Percentiles rank a stretch among this genome's conserved stretches.
phyloP scores from a whole-genome alignment of 2,113 vertebrate genomes.

The Muntiacus reevesi region DNA sequence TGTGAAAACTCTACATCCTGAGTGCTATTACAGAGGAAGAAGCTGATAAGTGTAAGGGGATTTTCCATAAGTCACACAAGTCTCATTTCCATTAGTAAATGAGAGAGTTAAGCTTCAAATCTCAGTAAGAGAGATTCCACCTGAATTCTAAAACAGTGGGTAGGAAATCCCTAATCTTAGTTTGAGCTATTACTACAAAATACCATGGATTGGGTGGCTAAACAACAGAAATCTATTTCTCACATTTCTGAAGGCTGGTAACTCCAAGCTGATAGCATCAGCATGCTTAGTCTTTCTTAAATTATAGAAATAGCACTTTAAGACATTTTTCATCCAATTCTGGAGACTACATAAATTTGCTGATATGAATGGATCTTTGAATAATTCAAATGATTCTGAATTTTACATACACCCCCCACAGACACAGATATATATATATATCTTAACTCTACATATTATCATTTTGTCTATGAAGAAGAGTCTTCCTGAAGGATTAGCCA shows the following conservation, averaged over 20 bases:
- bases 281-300: neutral
- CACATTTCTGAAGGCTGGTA: neutral
- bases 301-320: neutral
- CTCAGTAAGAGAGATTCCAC: neutral
- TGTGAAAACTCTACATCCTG: neutral
- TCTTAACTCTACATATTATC: slow-evolving; percentile 49
- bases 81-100: neutral
- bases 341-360: neutral
- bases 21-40: neutral
- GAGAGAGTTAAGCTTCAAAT: neutral
- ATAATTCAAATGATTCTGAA: neutral
- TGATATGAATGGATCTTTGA: neutral
- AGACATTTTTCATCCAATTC: neutral
- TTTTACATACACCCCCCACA: neutral
- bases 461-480: slow-evolving; percentile 37
- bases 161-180: neutral
- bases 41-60: neutral
- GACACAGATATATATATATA: neutral
- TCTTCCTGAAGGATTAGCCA: slow-evolving; percentile 53
- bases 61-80: neutral
- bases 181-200: neutral
- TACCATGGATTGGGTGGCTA: too few species aligned
- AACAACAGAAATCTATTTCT: neutral
- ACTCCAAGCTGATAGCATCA: neutral
- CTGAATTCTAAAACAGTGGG: neutral